Evolutionary conservation across 2,797 vertebrate genomes (phyloP).

Genomic region (Lindbergichthys nudifrons): DNA sequence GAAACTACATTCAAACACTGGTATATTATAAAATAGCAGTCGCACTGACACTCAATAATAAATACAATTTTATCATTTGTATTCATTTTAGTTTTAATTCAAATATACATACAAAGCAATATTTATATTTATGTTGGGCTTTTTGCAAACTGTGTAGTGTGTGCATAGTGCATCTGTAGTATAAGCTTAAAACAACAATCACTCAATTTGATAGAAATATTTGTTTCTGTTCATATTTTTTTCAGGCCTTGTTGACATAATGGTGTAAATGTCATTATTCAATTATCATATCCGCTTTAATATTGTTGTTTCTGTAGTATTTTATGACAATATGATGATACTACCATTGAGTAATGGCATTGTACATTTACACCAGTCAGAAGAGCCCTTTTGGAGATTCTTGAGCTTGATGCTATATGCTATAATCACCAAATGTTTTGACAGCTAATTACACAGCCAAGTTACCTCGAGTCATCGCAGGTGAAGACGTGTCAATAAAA

Average conservation of each 20-base stretch:
- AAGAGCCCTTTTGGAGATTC: background rate
- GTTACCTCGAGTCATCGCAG: background rate
- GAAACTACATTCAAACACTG: background rate
- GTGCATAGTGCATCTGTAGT: too few relatives aligned
- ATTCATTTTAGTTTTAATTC: too few relatives aligned
- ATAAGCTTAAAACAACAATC: too few relatives aligned
- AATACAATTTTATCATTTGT: too few relatives aligned
- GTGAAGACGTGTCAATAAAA: conserved; percentile 11
- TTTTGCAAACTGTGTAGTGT: too few relatives aligned
- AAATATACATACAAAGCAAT: too few relatives aligned
- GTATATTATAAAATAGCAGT: too few relatives aligned
- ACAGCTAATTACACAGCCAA: conserved; percentile 23
- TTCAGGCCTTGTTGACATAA: too few relatives aligned
- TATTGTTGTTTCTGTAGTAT: background rate
- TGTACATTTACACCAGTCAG: background rate
- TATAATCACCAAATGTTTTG: background rate
- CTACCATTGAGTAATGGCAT: background rate
- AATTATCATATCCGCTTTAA: background rate
- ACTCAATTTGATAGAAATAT: too few relatives aligned
- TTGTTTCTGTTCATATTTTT: too few relatives aligned
- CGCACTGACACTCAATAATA: background rate
- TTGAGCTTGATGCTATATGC: background rate
- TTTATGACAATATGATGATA: background rate
- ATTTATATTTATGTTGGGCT: too few relatives aligned
- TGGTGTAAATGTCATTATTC: too few relatives aligned